Evolutionary conservation across 2,113 vertebrate species (phyloP).

Genomic region (Ivindomyrus marchei): DNA sequence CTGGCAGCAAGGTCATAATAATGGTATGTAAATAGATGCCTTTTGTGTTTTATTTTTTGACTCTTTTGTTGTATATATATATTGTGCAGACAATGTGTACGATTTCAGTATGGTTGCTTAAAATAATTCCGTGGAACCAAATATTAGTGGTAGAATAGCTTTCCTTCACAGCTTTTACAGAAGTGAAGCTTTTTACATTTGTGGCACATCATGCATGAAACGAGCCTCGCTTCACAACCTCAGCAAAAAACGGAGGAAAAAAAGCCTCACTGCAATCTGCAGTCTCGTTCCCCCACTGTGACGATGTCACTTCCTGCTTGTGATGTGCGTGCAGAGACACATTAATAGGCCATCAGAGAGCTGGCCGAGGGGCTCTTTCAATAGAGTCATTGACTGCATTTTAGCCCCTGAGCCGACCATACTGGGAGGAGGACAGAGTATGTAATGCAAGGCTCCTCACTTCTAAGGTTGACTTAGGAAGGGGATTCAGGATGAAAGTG

Average conservation of each 20-base stretch:
- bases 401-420: not conserved
- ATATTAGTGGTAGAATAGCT: not conserved
- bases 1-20: constrained; percentile 2
- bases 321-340: not conserved
- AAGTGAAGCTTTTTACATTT: not conserved
- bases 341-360: not conserved
- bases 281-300: not conserved
- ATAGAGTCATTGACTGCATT: not conserved
- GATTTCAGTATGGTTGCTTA: not conserved
- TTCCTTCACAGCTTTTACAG: not conserved
- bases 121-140: not conserved
- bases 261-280: not conserved
- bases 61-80: constrained; percentile 5
- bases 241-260: not conserved
- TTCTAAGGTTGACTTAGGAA: not conserved
- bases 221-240: not conserved
- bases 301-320: constrained; percentile 11
- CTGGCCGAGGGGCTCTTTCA: not conserved
- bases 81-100: not conserved
- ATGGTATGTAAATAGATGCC: not conserved
- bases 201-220: not conserved
- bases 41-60: not conserved
- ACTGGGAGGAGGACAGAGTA: not conserved
- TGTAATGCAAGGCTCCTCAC: not conserved
- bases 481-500: not conserved